Percentiles rank a stretch among this genome's conserved stretches.
Conservation (phyloP, 2,797 vertebrate species). For the Micrastur ruficollis region DNA sequence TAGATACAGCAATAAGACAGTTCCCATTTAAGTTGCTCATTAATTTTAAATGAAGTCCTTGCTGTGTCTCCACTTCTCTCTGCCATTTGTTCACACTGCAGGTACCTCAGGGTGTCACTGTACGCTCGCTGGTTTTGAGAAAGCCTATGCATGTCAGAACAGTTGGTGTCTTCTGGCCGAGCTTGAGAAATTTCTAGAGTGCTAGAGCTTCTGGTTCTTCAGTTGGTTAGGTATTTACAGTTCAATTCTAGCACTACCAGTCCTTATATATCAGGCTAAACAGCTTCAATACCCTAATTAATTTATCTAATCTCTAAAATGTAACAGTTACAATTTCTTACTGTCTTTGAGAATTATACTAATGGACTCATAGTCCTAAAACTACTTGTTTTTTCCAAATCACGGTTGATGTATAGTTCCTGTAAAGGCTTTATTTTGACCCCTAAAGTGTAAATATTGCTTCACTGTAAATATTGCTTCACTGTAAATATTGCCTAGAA, state of each 20-base stretch:
- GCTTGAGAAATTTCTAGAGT: background rate
- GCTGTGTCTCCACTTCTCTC: background rate
- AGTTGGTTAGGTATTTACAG: background rate
- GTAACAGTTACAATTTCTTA: background rate
- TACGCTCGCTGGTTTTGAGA: background rate
- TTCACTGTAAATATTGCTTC: background rate
- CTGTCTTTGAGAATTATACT: background rate
- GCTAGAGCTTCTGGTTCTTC: background rate
- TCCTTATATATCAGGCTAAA: background rate
- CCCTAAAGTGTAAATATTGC: background rate
- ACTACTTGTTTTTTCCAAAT: background rate
- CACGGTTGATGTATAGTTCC: background rate
- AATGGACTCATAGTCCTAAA: background rate
- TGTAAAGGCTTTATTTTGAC: background rate
- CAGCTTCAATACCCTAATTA: background rate
- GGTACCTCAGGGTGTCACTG: background rate
- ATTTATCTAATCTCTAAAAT: background rate
- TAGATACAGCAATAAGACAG: background rate
- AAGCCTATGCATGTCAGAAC: background rate
- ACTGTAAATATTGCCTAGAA: background rate
- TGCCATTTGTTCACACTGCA: background rate
- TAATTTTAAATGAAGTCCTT: background rate
- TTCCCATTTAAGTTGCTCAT: background rate
- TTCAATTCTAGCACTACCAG: background rate
- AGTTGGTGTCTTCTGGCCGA: background rate